phyloP scores from a whole-genome alignment of 1,140 invertebrate species.

The Metopolophium dirhodum region DNA sequence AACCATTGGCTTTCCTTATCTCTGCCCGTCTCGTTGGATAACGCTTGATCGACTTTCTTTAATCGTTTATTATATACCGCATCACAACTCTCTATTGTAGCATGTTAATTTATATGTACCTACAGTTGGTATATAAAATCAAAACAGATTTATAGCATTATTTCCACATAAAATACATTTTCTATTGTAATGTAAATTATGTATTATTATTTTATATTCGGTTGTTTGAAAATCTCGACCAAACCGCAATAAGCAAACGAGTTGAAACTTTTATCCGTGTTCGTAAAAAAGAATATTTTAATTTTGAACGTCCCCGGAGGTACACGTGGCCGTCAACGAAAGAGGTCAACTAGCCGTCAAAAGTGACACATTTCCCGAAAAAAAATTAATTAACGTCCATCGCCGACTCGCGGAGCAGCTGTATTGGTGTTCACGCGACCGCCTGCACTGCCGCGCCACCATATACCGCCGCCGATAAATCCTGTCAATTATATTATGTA shows the following conservation, averaged over 20 bases:
- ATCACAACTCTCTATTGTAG: neutral
- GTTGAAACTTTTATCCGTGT: neutral
- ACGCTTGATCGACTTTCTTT: neutral
- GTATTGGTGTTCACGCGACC: neutral
- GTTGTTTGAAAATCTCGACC: neutral
- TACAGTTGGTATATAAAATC: neutral
- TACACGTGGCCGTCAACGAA: neutral
- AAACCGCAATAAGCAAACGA: neutral
- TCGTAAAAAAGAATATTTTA: neutral
- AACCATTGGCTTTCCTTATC: neutral
- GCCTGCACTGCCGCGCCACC: neutral
- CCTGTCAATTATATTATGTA: neutral
- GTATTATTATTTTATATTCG: neutral
- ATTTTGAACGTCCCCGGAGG: neutral
- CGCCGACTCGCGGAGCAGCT: neutral
- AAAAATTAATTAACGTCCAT: conserved; percentile 21
- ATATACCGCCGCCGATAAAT: neutral
- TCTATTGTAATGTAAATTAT: neutral
- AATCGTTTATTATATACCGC: neutral
- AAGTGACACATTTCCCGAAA: neutral
- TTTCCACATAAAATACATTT: neutral
- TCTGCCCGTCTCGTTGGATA: neutral
- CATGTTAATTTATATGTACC: neutral
- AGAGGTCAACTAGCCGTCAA: neutral
- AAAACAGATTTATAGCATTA: neutral